These are phyloP conservation scores for Trissolcus brochymenae DNA, from an alignment of 2,888 invertebrate genomes.

Conservation along the genomic window DNA sequence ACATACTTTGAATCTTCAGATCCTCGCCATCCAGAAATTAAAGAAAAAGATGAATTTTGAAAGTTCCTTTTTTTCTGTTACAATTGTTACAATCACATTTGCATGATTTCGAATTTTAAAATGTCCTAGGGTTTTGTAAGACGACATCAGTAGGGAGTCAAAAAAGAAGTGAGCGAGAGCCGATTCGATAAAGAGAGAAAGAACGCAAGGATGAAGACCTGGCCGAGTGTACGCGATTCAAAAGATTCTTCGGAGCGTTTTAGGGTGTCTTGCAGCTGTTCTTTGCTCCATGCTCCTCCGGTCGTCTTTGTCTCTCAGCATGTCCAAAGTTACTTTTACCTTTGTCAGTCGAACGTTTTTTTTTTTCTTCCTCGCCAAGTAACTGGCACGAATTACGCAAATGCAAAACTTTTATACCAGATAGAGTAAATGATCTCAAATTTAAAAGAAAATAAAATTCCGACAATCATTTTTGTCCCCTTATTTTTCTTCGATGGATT, in stretches of 20 bases:
- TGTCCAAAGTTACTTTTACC: slow-evolving; percentile 9
- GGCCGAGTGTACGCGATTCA: slow-evolving; percentile 62
- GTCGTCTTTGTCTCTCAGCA: slow-evolving; percentile 29
- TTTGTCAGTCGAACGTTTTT: slow-evolving; percentile 11
- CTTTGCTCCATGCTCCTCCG: slow-evolving; percentile 56
- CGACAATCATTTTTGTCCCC: too few species aligned
- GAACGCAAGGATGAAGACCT: slow-evolving; percentile 46
- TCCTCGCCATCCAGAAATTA: neutral
- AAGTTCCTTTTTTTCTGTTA: neutral
- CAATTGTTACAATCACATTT: neutral
- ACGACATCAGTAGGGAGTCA: slow-evolving; percentile 4
- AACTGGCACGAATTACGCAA: slow-evolving; percentile 42
- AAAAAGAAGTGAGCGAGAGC: slow-evolving; percentile 13
- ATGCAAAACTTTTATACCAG: slow-evolving; percentile 17
- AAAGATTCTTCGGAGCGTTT: slow-evolving; percentile 68
- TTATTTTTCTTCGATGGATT: neutral
- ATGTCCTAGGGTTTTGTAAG: slow-evolving; percentile 18
- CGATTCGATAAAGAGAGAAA: neutral
- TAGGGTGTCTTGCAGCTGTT: slow-evolving; percentile 69
- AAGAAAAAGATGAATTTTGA: neutral
- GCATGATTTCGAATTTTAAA: slow-evolving; percentile 23
- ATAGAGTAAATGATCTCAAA: slow-evolving; percentile 17
- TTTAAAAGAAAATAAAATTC: too few species aligned
- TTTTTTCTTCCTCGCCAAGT: slow-evolving; percentile 21
- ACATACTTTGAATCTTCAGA: slow-evolving; percentile 18